Evolutionary conservation across 2,113 vertebrate species (phyloP).

Genomic region (Elgaria multicarinata): DNA sequence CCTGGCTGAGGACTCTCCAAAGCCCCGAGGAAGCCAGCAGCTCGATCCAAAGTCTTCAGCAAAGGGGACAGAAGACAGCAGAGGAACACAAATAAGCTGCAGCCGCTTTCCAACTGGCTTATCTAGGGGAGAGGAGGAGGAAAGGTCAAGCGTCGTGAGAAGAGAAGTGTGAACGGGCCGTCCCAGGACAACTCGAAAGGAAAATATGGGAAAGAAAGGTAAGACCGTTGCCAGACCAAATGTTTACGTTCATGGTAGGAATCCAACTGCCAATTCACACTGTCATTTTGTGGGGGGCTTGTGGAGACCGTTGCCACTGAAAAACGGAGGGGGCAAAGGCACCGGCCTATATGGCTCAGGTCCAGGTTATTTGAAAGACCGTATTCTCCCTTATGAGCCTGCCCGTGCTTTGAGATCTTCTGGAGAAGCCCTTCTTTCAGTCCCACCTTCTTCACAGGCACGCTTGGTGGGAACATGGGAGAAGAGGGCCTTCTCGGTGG

Average conservation of each 20-base stretch:
- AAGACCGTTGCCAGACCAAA: background rate
- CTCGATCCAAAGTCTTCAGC: constrained; percentile 79
- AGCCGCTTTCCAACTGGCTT: constrained; percentile 79
- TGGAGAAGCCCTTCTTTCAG: no score
- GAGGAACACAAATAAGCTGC: constrained; percentile 87
- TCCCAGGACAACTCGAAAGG: background rate
- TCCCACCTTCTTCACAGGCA: no score
- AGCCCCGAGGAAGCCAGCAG: constrained; percentile 72
- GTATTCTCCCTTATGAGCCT: no score
- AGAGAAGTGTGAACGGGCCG: background rate
- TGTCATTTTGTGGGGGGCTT: background rate
- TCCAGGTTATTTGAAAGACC: no score
- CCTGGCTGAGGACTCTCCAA: constrained; percentile 28
- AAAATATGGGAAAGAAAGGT: no score
- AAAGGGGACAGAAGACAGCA: constrained; percentile 85
- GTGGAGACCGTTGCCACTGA: no score
- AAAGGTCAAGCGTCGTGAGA: background rate
- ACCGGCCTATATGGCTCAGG: no score
- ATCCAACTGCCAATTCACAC: background rate
- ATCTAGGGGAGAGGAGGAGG: constrained; percentile 73
- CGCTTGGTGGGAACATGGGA: no score
- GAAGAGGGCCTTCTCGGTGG: no score
- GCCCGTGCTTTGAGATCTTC: no score
- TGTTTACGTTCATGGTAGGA: background rate
- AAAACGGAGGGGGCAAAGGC: background rate